These are phyloP conservation scores for Drosophila sordidula DNA, from an alignment of 2,888 invertebrate species.

Conservation along the genomic window DNA sequence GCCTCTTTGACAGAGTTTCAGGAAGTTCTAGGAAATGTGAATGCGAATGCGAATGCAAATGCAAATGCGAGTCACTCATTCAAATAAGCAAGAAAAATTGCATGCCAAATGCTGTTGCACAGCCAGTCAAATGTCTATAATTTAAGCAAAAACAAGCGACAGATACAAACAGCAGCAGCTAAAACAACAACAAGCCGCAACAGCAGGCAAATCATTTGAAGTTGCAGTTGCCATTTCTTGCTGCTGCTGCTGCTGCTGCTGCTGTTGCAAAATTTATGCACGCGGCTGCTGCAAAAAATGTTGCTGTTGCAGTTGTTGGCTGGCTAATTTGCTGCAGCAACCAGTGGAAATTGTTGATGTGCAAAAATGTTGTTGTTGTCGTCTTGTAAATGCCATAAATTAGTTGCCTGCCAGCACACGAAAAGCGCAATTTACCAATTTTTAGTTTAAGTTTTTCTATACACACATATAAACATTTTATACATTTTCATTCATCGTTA, in stretches of 20 bases:
- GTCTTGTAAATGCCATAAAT: constrained; percentile 78
- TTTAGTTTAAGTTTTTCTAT: constrained; percentile 12
- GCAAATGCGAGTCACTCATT: constrained; percentile 60
- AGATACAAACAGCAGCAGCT: constrained; percentile 65
- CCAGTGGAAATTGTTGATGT: constrained; percentile 78
- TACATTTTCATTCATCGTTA: constrained; percentile 21
- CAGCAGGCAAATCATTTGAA: constrained; percentile 66
- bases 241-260: constrained; percentile 44
- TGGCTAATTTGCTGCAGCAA: constrained; percentile 73
- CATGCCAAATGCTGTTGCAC: constrained; percentile 68
- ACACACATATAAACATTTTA: constrained; percentile 5
- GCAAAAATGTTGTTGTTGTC: constrained; percentile 66
- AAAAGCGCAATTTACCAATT: constrained; percentile 66
- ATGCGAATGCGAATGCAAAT: constrained; percentile 30
- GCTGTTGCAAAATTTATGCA: constrained; percentile 73
- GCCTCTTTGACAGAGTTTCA: constrained; percentile 33
- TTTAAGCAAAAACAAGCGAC: constrained; percentile 78
- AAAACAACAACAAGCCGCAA: constrained; percentile 34
- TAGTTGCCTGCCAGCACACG: constrained; percentile 71
- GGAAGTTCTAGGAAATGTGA: constrained; percentile 58
- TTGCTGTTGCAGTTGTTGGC: constrained; percentile 46
- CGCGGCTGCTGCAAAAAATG: constrained; percentile 55
- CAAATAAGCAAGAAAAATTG: constrained; percentile 74
- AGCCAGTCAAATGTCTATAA: constrained; percentile 77
- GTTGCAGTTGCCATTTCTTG: constrained; percentile 49